Conservation (phyloP, 2,797 vertebrate genomes). For the Acrossocheilus fasciatus region DNA sequence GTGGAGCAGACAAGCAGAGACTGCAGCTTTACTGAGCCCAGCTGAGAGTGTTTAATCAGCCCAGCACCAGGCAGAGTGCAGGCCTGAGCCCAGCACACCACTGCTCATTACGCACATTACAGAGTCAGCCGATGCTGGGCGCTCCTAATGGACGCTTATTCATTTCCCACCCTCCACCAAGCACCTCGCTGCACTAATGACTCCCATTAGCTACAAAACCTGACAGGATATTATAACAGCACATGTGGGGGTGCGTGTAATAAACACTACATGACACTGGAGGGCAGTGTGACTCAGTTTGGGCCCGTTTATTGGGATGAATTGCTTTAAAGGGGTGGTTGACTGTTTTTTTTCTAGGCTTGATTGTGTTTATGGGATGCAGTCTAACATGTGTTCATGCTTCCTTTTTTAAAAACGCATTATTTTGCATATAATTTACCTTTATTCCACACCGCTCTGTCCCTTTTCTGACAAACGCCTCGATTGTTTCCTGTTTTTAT, state of each 20-base stretch:
- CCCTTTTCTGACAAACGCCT: no score
- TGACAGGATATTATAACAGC: slow-evolving; percentile 16
- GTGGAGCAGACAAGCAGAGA: slow-evolving; percentile 68
- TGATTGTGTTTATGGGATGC: no score
- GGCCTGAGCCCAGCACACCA: slow-evolving; percentile 19
- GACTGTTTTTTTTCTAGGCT: no score
- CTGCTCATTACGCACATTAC: slow-evolving; percentile 50
- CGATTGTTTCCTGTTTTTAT: no score
- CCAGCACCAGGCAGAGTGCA: background rate
- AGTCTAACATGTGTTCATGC: no score
- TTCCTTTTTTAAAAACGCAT: no score
- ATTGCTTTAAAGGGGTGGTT: no score
- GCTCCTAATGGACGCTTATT: slow-evolving; percentile 24
- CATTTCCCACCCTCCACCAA: slow-evolving; percentile 34
- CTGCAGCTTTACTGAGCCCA: slow-evolving; percentile 42
- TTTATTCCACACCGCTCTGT: no score
- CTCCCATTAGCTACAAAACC: slow-evolving; percentile 24
- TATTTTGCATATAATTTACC: no score
- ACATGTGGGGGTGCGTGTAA: background rate
- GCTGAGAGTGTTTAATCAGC: slow-evolving; percentile 50
- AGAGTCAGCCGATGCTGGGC: background rate
- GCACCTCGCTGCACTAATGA: slow-evolving; percentile 10
- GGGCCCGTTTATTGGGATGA: background rate
- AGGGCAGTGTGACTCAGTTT: background rate
- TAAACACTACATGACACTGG: background rate